Base-by-base conservation (phyloP, 2,888 invertebrate species). In the Yponomeuta sedellus region DNA sequence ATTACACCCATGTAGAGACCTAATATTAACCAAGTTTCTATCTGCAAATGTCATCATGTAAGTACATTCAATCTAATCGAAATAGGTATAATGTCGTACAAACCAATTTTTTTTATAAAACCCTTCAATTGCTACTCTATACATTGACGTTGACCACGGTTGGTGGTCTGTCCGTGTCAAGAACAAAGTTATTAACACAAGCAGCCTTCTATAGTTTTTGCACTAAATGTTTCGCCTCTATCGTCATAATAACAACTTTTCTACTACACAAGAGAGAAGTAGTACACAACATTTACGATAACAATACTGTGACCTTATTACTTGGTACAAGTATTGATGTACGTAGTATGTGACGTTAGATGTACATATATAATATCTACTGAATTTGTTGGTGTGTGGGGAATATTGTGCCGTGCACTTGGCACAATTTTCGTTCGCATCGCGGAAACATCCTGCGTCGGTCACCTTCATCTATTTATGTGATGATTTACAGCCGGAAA, bases 381-480 rank as follows among this genome's bases (percentile, higher is more conserved):
- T 34, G 34, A 8, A 8, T 34, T 34, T 34, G 34, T 34, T 12
- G 44, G 44, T 52, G 16, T 52, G 44, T 16, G 44, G 44, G 12
- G 44, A 52, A 52, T 52, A 52, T 52, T 52, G 16, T 52, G 34
- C 34, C 69, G 70, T 73, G 72, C 72, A 74, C 75, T 77, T 78
- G 76, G 77, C 78, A 77, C 80, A 75, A 73, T 4, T 77, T 79
- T 77, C 34, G 10, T 3, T 75, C 73, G 75, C 73, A 74, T 77
- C 74, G 76, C 83, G 82, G 84, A 84, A 84, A 82, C 76, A 73
- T 79, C 74, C 77, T 82, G 84, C 84, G 34, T 34, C 34, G 83
- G 85, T 84, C 86, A 84, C 80, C 79, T 80, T 77, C 73, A 75
- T 77, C 79, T 82, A 62, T 3, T 52, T 34, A 34, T 34, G 44